phyloP scores from a whole-genome alignment of 2,113 vertebrate genomes.

The Laticauda colubrina region DNA sequence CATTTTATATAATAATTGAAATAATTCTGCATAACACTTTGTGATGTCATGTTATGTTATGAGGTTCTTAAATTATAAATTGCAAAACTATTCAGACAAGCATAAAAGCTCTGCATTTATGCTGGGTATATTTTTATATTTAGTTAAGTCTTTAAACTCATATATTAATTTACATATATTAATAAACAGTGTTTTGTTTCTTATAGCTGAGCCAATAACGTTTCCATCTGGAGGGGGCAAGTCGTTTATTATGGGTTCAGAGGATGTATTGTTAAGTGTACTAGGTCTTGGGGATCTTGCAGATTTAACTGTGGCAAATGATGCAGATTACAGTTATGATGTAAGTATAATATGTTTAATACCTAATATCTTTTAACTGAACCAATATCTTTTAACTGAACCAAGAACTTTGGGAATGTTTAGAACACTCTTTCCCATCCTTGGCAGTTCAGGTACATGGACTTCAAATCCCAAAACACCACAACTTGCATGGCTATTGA shows the following conservation, averaged over 20 bases:
- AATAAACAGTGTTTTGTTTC: conserved; percentile 73
- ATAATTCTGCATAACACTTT: background rate
- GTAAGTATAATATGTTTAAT: conserved; percentile 78
- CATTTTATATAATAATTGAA: background rate
- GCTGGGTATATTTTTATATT: background rate
- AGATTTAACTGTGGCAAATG: conserved; percentile 97
- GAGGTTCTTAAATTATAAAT: background rate
- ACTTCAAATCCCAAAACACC: background rate
- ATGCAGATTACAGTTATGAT: conserved; percentile 97
- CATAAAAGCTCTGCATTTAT: background rate
- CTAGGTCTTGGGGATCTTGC: conserved; percentile 96
- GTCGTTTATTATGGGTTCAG: conserved; percentile 95
- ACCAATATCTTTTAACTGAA: background rate
- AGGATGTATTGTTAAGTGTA: conserved; percentile 94
- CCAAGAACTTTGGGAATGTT: background rate
- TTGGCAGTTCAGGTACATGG: background rate
- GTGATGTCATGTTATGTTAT: background rate
- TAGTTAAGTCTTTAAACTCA: background rate
- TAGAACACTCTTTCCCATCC: background rate
- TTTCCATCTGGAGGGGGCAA: conserved; percentile 92
- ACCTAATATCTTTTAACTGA: background rate
- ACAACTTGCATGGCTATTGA: background rate
- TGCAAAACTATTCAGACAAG: background rate
- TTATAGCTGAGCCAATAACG: conserved; percentile 90
- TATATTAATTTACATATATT: conserved; percentile 22